Evolutionary conservation across 2,113 vertebrate genomes (phyloP).

Genomic region (Peromyscus polionotus): DNA sequence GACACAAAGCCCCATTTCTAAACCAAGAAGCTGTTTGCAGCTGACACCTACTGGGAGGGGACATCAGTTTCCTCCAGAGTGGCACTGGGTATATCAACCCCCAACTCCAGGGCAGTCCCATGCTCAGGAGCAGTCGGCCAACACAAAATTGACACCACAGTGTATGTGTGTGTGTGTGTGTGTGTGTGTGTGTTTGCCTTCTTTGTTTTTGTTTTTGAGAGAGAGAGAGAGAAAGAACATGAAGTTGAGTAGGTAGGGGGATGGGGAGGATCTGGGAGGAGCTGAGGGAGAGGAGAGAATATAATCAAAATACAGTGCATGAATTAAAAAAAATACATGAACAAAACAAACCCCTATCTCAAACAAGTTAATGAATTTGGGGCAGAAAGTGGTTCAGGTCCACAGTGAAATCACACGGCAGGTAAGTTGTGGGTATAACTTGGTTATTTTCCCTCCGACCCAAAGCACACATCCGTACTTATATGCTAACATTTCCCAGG

Average conservation of each 20-base stretch:
- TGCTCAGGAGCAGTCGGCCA: neutral
- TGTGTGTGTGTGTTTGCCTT: neutral
- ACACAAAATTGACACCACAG: neutral
- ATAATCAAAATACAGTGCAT: neutral
- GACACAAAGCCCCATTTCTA: neutral
- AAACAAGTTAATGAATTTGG: neutral
- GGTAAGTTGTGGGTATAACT: neutral
- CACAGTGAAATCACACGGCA: neutral
- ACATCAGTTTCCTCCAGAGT: neutral
- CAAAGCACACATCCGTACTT: neutral
- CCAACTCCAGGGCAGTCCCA: neutral
- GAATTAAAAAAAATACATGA: neutral
- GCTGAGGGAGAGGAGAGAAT: neutral
- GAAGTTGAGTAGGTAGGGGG: neutral
- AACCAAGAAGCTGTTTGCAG: neutral
- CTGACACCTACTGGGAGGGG: neutral
- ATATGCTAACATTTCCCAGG: neutral
- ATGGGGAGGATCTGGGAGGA: neutral
- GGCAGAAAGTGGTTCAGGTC: conserved; percentile 18
- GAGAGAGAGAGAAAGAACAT: neutral
- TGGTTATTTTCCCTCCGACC: neutral
- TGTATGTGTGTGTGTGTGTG: neutral
- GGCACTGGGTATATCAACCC: too few relatives aligned
- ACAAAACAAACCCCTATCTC: neutral
- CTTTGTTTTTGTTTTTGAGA: neutral